Conservation (phyloP, 1,140 invertebrate species). For the Cryptotermes secundus region DNA sequence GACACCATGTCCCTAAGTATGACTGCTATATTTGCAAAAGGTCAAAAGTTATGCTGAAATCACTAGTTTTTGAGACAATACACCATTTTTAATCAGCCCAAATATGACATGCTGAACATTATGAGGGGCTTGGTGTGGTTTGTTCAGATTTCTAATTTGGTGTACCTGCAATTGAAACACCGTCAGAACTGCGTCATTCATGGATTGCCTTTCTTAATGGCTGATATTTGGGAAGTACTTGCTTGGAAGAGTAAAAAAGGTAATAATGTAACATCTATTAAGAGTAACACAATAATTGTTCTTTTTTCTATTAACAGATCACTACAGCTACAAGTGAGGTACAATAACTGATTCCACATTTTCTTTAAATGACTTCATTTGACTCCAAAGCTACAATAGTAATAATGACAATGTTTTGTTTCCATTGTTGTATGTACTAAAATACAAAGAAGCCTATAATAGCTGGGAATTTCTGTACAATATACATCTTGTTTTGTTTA, state of each 20-base stretch:
- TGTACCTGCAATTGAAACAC: background rate
- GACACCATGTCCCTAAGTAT: too few species aligned
- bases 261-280: constrained; percentile 12
- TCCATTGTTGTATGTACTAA: constrained; percentile 31
- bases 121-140: too few species aligned
- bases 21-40: too few species aligned
- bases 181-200: background rate
- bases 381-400: constrained; percentile 32
- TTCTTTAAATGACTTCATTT: constrained; percentile 34
- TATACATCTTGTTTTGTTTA: constrained; percentile 34
- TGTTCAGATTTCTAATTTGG: background rate
- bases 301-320: constrained; percentile 18
- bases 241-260: background rate
- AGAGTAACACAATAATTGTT: constrained; percentile 20
- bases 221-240: background rate
- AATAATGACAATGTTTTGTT: constrained; percentile 26
- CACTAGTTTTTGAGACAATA: too few species aligned
- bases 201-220: background rate
- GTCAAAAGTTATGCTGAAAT: too few species aligned
- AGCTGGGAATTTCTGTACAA: constrained; percentile 33
- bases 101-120: too few species aligned
- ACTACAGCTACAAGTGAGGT: constrained; percentile 18
- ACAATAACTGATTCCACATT: constrained; percentile 23
- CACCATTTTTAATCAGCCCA: too few species aligned
- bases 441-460: constrained; percentile 34